A percentile compares a stretch with the other conserved stretches of the same genome.
Conservation (phyloP, 2,797 vertebrate genomes). For the Spondyliosoma cantharus region DNA sequence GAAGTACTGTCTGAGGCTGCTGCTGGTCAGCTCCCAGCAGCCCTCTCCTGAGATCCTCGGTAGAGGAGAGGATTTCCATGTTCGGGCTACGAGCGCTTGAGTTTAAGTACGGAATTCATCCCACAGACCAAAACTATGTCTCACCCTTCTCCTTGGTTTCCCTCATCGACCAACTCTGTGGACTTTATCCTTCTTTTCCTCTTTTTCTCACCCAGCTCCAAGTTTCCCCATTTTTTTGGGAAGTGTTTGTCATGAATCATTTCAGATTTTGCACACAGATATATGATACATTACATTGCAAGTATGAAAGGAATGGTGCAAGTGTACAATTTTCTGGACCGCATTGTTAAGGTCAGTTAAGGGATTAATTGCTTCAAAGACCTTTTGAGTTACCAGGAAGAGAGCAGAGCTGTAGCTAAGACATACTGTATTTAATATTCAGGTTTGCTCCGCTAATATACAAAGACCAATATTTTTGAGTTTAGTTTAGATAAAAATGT, state of each 20-base stretch:
- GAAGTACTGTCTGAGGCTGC: slow-evolving; percentile 44
- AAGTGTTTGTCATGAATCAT: neutral
- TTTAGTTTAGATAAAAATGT: too few species aligned
- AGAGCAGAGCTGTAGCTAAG: neutral
- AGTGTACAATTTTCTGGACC: neutral
- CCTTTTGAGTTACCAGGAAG: neutral
- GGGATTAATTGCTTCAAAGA: neutral
- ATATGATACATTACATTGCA: neutral
- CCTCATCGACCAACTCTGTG: slow-evolving; percentile 35
- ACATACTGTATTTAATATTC: neutral
- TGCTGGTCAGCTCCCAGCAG: slow-evolving; percentile 42
- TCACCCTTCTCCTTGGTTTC: slow-evolving; percentile 57
- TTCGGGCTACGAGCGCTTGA: slow-evolving; percentile 51
- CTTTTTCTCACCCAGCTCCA: slow-evolving; percentile 39
- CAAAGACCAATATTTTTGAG: too few species aligned
- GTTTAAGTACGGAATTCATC: slow-evolving; percentile 63
- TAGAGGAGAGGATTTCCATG: slow-evolving; percentile 58
- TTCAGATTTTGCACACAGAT: slow-evolving; percentile 6
- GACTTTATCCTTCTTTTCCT: slow-evolving; percentile 37
- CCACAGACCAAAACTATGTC: slow-evolving; percentile 75
- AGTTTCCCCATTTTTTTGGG: slow-evolving; percentile 23
- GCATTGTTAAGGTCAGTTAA: neutral
- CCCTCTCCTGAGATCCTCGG: slow-evolving; percentile 43
- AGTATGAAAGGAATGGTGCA: neutral
- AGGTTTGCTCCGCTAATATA: neutral